Conservation (phyloP, 2,888 invertebrate genomes). For the Baronia brevicornis region DNA sequence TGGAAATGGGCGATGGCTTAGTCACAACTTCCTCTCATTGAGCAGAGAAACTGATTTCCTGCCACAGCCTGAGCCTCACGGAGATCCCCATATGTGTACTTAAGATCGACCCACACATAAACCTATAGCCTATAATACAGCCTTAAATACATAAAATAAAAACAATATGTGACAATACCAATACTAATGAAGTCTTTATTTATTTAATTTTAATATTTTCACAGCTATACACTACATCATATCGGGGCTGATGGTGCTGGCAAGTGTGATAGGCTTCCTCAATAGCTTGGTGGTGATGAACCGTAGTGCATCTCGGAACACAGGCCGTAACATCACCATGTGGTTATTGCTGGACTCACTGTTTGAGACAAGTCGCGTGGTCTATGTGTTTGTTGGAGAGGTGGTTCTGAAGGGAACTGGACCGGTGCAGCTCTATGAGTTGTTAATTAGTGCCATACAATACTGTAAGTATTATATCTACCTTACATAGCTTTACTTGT, state of each 20-base stretch:
- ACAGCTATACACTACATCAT: constrained; percentile 60
- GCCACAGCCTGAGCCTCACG: no score
- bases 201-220: constrained; percentile 9
- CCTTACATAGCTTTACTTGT: neutral
- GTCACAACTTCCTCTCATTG: no score
- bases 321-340: constrained; percentile 47
- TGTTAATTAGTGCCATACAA: constrained; percentile 52
- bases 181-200: no score
- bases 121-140: no score
- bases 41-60: no score
- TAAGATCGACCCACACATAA: no score
- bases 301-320: constrained; percentile 37
- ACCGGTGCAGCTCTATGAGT: constrained; percentile 47
- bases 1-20: no score
- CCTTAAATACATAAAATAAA: no score
- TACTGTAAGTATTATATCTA: constrained; percentile 40
- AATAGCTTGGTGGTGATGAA: constrained; percentile 57
- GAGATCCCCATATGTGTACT: no score
- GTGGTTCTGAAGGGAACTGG: constrained; percentile 52
- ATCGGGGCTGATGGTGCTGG: constrained; percentile 46
- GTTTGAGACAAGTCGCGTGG: constrained; percentile 58
- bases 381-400: constrained; percentile 58
- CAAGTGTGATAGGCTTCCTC: constrained; percentile 54
- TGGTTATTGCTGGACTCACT: constrained; percentile 62
- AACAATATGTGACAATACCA: no score